Evolutionary conservation across 2,888 invertebrate genomes (phyloP), one percentile per base, ranked within the genome.

Genomic region (Torymus tubicola): DNA sequence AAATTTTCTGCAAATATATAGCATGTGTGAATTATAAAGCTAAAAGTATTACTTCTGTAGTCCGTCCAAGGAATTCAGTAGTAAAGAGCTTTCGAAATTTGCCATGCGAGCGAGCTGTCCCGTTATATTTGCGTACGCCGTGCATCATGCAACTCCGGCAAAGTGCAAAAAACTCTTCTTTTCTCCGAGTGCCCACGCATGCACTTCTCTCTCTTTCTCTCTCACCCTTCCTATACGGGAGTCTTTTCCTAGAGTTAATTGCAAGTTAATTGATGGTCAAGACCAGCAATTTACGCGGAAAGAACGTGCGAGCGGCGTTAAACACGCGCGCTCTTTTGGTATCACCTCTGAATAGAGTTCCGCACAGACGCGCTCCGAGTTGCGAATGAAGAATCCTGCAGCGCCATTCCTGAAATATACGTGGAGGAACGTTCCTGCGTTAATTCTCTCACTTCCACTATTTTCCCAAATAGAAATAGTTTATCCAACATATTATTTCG

Each of bases 231-330:
- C 16, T 50, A n/a, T 21, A 21, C 42, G 16, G 42, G 42, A 42
- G 42, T 42, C 31, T 55, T 31, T 53, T 53, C 55, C 52, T 14
- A 42, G 69, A 70, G 70, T 58, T 78, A 68, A 78, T 78, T 78
- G 78, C 61, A 16, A 63, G 72, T 72, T 78, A 78, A 78, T 78
- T 68, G 78, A 73, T 55, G 78, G 72, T 73, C 78, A 73, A 78
- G 72, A 52, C 53, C 10, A 42, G 67, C 57, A 67, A 72, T 78
- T 78, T 78, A 78, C 78, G 61, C 2, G 11, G 72, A 73, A 73
- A 53, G 63, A 71, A 71, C 78, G 72, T 68, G 71, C 67, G 60
- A 65, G 57, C 31, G 72, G 52, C 72, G 65, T 52, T 60, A 61
- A 67, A 60, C 67, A 50, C 42, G 65, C 42, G 65, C 67, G 53